Conservation (phyloP, 1,140 invertebrate genomes). For the Nymphalis io region DNA sequence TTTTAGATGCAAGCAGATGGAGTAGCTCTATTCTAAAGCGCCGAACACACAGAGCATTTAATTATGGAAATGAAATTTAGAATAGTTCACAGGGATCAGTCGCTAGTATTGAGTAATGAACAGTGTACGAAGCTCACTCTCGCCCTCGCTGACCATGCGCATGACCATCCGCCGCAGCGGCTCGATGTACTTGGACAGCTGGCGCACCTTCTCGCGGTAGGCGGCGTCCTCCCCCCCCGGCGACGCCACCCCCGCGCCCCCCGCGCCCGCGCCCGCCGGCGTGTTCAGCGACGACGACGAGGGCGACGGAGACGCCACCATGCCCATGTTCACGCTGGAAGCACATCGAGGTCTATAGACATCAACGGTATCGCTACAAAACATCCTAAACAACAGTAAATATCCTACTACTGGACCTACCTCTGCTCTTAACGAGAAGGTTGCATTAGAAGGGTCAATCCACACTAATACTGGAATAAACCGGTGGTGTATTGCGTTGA, state of each 20-base stretch:
- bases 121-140: slow-evolving; percentile 74
- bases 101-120: too few relatives aligned
- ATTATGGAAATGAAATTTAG: too few relatives aligned
- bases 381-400: too few relatives aligned
- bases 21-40: too few relatives aligned
- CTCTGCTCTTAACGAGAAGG: too few relatives aligned
- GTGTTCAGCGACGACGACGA: slow-evolving; percentile 91
- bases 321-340: slow-evolving; percentile 69
- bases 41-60: too few relatives aligned
- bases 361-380: too few relatives aligned
- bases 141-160: slow-evolving; percentile 91
- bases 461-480: not conserved
- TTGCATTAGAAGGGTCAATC: too few relatives aligned
- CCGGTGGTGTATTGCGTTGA: too few relatives aligned
- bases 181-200: slow-evolving; percentile 96
- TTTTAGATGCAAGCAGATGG: not conserved
- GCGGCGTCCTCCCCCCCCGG: slow-evolving; percentile 90
- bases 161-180: slow-evolving; percentile 93
- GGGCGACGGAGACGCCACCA: slow-evolving; percentile 86
- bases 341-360: too few relatives aligned
- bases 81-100: too few relatives aligned
- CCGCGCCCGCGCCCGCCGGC: slow-evolving; percentile 85
- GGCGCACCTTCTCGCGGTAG: slow-evolving; percentile 95
- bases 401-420: too few relatives aligned
- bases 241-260: slow-evolving; percentile 83